Conservation (phyloP, 2,888 invertebrate genomes). For the Autographa pulchrina region DNA sequence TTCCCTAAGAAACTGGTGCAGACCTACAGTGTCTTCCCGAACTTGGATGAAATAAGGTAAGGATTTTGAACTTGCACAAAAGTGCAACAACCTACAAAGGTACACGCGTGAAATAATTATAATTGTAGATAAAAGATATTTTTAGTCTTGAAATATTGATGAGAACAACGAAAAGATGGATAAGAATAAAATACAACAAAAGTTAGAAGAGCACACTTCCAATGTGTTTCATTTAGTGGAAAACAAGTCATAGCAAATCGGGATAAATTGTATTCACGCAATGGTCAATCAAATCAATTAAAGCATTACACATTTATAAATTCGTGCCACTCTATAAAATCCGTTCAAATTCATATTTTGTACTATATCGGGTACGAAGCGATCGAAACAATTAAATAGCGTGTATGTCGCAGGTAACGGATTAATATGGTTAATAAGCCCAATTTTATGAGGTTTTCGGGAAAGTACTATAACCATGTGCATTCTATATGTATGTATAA, state of each 20-base stretch:
- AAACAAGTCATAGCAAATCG: background rate
- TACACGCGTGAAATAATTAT: no score
- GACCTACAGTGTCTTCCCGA: conserved; percentile 99
- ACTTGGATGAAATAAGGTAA: conserved; percentile 97
- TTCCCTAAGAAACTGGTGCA: conserved; percentile 99
- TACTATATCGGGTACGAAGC: background rate
- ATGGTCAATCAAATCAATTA: conserved; percentile 35
- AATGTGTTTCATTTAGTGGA: no score
- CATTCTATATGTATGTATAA: no score
- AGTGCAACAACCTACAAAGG: no score
- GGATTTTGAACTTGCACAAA: background rate
- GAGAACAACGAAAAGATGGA: no score
- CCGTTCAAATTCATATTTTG: background rate
- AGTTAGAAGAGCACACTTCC: no score
- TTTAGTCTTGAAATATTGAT: no score
- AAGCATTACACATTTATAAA: conserved; percentile 25
- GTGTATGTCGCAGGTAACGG: background rate
- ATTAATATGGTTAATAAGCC: background rate
- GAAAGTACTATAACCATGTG: no score
- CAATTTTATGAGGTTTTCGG: no score
- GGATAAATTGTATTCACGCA: conserved; percentile 39
- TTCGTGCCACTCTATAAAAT: background rate
- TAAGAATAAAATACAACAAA: no score
- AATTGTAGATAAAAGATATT: no score
- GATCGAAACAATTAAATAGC: background rate